A percentile compares a stretch with the other conserved stretches of the same genome.
Evolutionary conservation across 2,888 invertebrate species (phyloP).

Genomic region (Reticulitermes lucifugus): DNA sequence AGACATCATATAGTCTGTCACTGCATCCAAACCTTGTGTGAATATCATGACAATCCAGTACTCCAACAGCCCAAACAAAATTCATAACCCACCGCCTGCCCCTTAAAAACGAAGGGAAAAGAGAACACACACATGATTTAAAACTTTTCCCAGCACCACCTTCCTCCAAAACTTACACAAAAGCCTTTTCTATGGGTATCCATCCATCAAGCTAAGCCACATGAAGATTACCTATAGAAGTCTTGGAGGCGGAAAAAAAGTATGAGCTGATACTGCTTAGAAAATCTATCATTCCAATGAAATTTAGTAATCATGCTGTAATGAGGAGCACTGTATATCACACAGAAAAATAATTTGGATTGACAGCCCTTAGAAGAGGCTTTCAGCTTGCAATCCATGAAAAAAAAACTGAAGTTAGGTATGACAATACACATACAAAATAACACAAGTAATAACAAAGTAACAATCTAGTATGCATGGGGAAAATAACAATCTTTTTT

Average conservation of each 20-base stretch:
- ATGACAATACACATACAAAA: not conserved
- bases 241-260: not conserved
- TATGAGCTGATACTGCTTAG: not conserved
- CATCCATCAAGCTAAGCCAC: conserved; percentile 10
- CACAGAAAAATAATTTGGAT: not conserved
- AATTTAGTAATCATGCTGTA: not conserved
- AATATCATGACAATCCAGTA: conserved; percentile 23
- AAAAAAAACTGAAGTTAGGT: not conserved
- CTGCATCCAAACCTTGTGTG: conserved; percentile 32
- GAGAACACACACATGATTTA: not conserved
- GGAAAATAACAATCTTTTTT: not conserved
- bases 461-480: not conserved
- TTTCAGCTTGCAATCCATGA: conserved; percentile 13
- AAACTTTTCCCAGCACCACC: conserved; percentile 31
- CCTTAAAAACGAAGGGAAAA: not conserved
- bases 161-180: conserved; percentile 19
- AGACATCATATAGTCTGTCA: not conserved
- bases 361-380: conserved; percentile 30
- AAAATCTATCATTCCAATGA: not conserved
- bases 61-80: conserved; percentile 23
- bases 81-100: not conserved
- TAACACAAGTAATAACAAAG: not conserved
- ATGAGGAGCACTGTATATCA: not conserved
- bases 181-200: conserved; percentile 39
- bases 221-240: not conserved